Evolutionary conservation across 2,113 vertebrate species (phyloP).

Genomic region (Chaetorhynchus papuensis): DNA sequence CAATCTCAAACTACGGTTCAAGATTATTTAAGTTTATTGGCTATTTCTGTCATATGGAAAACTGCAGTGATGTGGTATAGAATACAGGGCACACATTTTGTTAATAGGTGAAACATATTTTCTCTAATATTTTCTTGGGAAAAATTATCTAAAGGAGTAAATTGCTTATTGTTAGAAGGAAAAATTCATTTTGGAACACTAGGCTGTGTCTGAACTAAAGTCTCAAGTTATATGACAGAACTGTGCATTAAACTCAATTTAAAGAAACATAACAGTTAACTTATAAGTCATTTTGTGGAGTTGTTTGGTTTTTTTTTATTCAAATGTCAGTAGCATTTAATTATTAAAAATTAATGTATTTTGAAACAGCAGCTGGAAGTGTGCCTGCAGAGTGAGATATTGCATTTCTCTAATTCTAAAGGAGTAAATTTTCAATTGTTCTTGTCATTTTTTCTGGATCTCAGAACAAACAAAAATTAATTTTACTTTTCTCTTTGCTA

Average conservation of each 20-base stretch:
- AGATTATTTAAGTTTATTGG: neutral
- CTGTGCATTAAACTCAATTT: neutral
- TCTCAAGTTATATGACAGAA: neutral
- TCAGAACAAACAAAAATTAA: constrained; percentile 46
- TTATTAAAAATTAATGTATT: neutral
- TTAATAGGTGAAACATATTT: neutral
- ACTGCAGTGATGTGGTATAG: neutral
- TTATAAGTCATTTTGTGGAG: neutral
- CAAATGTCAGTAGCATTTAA: neutral
- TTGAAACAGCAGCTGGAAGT: neutral
- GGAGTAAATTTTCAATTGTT: neutral
- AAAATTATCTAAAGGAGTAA: neutral
- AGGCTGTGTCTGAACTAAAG: neutral
- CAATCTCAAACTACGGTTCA: neutral
- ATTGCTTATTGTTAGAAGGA: neutral
- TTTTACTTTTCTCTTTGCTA: constrained; percentile 2
- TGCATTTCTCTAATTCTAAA: neutral
- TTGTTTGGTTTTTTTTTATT: accelerated
- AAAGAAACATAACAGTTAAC: neutral
- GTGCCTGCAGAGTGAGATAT: neutral
- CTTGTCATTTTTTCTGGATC: neutral
- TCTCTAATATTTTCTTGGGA: neutral
- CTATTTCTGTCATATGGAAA: neutral
- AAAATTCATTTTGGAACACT: neutral
- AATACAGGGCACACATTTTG: neutral